Conservation (phyloP, 1,140 invertebrate species). For the Galleria mellonella region DNA sequence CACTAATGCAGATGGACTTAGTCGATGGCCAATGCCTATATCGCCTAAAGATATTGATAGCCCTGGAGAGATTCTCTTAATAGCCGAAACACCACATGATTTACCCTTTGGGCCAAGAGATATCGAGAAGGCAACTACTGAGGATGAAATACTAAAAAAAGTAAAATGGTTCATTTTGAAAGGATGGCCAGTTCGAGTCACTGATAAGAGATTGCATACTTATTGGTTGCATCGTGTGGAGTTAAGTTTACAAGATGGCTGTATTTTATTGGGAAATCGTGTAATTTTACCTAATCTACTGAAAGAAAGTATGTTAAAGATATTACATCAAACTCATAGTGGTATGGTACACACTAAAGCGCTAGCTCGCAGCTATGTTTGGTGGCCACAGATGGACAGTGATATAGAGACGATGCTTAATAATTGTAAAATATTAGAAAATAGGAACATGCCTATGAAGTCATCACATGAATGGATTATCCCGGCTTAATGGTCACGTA, state of each 20-base stretch:
- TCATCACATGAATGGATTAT: constrained; percentile 37
- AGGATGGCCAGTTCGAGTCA: constrained; percentile 18
- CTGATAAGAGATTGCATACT: constrained; percentile 7
- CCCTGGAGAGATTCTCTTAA: too few species aligned
- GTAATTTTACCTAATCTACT: constrained; percentile 14
- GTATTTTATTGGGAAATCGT: constrained; percentile 16
- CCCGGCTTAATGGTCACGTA: constrained; percentile 47
- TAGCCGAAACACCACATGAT: too few species aligned
- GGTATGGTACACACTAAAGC: constrained; percentile 70
- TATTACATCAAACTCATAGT: constrained; percentile 45
- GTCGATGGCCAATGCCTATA: too few species aligned
- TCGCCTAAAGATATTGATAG: too few species aligned
- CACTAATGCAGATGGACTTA: constrained; percentile 7
- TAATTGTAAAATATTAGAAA: constrained; percentile 13
- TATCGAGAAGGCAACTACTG: constrained; percentile 17
- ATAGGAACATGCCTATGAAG: constrained; percentile 21
- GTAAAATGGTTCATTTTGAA: background rate
- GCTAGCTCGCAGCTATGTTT: constrained; percentile 63
- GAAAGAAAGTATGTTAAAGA: constrained; percentile 1
- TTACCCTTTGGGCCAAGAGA: too few species aligned
- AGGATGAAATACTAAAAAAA: constrained; percentile 11
- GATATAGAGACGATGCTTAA: constrained; percentile 35
- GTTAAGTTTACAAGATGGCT: constrained; percentile 17
- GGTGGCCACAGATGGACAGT: constrained; percentile 62
- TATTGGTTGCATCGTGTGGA: constrained; percentile 15